phyloP scores from a whole-genome alignment of 2,888 invertebrate genomes.

The Nemoura dubitans region DNA sequence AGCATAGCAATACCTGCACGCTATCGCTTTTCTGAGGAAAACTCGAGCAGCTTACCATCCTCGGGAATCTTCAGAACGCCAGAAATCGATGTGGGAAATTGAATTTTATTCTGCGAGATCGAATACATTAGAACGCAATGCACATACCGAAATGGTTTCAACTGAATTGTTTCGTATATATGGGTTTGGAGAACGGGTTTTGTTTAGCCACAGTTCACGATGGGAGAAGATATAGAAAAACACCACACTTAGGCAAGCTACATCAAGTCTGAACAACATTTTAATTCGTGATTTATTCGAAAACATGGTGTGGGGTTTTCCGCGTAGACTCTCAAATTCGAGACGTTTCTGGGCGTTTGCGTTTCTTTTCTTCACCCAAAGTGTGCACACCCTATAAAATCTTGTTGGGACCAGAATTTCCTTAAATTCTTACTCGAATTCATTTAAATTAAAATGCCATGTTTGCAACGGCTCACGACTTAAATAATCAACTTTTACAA shows the following conservation, averaged over 20 bases:
- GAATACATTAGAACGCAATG: background rate
- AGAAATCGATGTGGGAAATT: background rate
- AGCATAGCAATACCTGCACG: background rate
- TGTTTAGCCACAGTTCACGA: background rate
- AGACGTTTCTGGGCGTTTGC: background rate
- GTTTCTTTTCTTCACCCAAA: background rate
- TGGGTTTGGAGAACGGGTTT: background rate
- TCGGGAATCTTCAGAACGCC: background rate
- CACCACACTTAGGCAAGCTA: background rate
- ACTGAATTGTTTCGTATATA: background rate
- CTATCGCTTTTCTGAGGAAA: background rate
- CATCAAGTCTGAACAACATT: background rate
- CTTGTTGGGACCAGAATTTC: background rate
- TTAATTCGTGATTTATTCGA: background rate
- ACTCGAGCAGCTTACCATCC: background rate
- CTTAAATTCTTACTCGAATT: constrained; percentile 2
- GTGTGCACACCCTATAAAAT: background rate
- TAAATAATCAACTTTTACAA: background rate
- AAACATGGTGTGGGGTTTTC: background rate
- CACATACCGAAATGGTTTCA: background rate
- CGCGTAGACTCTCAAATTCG: background rate
- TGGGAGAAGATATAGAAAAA: background rate
- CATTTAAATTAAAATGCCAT: background rate
- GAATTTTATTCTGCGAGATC: background rate
- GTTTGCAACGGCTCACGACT: background rate